A percentile compares a stretch with the other conserved stretches of the same genome.
These are phyloP conservation scores for Glaucomys volans DNA, from an alignment of 2,113 vertebrate genomes.

Conservation along the genomic window DNA sequence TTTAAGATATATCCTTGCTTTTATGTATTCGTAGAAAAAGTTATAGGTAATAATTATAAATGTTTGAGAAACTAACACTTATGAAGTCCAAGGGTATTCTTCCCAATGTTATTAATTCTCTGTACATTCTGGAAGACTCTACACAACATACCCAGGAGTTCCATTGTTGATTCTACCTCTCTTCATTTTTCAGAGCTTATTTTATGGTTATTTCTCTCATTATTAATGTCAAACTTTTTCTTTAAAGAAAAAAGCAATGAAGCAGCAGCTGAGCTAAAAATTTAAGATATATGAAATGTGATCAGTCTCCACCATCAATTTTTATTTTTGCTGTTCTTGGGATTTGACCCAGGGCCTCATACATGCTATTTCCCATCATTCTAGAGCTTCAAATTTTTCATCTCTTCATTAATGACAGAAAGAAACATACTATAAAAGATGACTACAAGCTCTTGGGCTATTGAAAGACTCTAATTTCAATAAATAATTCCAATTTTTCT, in stretches of 20 bases:
- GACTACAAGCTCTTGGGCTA: not conserved
- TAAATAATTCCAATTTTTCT: not conserved
- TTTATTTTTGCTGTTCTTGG: not conserved
- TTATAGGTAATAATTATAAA: slow-evolving; percentile 45
- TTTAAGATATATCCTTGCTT: slow-evolving; percentile 14
- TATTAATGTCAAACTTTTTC: not conserved
- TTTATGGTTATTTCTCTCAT: not conserved
- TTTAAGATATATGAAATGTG: not conserved
- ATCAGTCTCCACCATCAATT: not conserved
- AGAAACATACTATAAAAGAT: not conserved
- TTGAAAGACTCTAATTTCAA: not conserved
- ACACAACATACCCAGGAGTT: not conserved
- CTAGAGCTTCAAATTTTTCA: not conserved
- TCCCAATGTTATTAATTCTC: slow-evolving; percentile 20
- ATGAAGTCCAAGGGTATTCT: slow-evolving; percentile 1
- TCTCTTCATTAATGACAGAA: not conserved
- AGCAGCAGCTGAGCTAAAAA: not conserved
- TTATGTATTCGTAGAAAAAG: too few species aligned
- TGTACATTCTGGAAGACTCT: not conserved
- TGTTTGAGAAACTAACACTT: slow-evolving; percentile 25
- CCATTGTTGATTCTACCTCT: not conserved
- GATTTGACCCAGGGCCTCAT: not conserved
- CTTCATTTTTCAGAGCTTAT: slow-evolving; percentile 3
- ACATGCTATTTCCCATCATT: not conserved
- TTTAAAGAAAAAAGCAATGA: slow-evolving; percentile 1